Evolutionary conservation across 2,888 invertebrate species (phyloP).

Genomic region (Orthosia incerta): DNA sequence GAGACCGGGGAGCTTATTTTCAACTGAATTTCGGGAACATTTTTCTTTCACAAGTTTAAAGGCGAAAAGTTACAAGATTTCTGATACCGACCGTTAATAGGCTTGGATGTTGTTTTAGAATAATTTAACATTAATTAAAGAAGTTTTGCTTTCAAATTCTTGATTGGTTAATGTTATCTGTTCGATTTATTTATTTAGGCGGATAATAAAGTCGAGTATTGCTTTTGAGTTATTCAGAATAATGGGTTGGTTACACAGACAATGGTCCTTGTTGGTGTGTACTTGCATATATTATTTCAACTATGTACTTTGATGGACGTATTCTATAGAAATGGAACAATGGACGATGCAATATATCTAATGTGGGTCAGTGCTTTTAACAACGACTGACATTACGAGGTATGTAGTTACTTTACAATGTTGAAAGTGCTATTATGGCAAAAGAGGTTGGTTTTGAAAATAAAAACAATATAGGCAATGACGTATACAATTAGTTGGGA

Average conservation of each 20-base stretch:
- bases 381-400: not conserved
- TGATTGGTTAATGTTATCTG: constrained; percentile 71
- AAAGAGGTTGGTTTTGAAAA: not conserved
- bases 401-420: not conserved
- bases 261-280: not conserved
- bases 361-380: constrained; percentile 21
- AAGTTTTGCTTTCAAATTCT: constrained; percentile 76
- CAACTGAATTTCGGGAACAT: constrained; percentile 84
- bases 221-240: constrained; percentile 22
- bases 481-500: not conserved
- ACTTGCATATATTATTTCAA: constrained; percentile 3
- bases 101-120: constrained; percentile 84
- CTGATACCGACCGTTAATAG: constrained; percentile 84
- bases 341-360: constrained; percentile 1
- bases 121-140: constrained; percentile 85
- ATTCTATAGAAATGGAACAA: constrained; percentile 16
- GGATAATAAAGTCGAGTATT: constrained; percentile 45
- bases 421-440: not conserved
- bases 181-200: constrained; percentile 66
- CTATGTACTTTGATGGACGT: constrained; percentile 1
- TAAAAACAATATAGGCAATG: not conserved
- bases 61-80: constrained; percentile 86
- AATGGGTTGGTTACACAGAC: constrained; percentile 1
- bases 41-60: constrained; percentile 86
- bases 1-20: constrained; percentile 87